These are phyloP conservation scores for Axis porcinus DNA, from an alignment of 2,113 vertebrate species.

Conservation along the genomic window DNA sequence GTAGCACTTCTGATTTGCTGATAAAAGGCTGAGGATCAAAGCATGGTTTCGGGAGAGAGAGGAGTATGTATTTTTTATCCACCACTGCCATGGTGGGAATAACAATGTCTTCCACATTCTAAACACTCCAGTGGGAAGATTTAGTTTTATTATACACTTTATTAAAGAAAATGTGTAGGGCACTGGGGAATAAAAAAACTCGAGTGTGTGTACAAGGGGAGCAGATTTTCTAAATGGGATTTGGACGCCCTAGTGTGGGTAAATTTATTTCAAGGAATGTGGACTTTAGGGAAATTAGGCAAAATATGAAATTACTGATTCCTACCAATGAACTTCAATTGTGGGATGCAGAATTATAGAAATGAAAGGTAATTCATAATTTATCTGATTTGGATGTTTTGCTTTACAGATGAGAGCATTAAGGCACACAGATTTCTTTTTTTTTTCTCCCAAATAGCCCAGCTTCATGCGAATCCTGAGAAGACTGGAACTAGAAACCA, in stretches of 20 bases:
- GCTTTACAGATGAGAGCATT: background rate
- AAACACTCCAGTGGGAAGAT: constrained; percentile 40
- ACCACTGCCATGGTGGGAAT: background rate
- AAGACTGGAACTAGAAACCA: background rate
- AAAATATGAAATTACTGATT: background rate
- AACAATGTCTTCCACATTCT: background rate
- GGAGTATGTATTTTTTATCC: constrained; percentile 19
- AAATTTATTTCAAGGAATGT: background rate
- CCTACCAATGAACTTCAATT: background rate
- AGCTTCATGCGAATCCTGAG: background rate
- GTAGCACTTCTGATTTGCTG: constrained; percentile 59
- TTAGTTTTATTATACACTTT: constrained; percentile 24
- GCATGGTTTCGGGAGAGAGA: background rate
- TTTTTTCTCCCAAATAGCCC: background rate
- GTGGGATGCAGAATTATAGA: background rate
- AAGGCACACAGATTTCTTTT: background rate
- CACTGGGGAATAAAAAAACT: background rate
- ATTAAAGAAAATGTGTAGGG: constrained; percentile 37
- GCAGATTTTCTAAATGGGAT: background rate
- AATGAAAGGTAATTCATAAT: background rate
- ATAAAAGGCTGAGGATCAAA: constrained; percentile 61
- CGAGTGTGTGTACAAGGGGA: background rate
- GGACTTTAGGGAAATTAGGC: background rate
- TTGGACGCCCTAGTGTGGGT: background rate
- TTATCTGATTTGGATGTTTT: background rate